Conservation (phyloP, 2,113 vertebrate genomes). For the Sinocyclocheilus anophthalmus region DNA sequence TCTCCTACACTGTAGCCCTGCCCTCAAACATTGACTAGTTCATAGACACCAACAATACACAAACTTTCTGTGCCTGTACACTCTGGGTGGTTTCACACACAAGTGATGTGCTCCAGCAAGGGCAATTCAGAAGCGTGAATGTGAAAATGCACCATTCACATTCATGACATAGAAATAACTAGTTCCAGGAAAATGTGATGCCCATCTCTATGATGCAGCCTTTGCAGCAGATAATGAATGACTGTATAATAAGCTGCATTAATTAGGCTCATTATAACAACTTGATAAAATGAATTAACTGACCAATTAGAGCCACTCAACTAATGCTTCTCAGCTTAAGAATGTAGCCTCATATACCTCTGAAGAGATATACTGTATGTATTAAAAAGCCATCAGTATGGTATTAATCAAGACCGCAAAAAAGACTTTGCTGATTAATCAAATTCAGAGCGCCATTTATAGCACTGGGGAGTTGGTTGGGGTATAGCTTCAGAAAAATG, state of each 20-base stretch:
- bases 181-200: constrained; percentile 3
- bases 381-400: background rate
- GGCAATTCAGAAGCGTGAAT: background rate
- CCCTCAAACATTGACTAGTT: constrained; percentile 54
- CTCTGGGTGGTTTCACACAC: background rate
- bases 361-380: constrained; percentile 6
- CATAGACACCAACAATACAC: background rate
- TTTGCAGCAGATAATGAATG: constrained; percentile 24
- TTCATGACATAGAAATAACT: constrained; percentile 10
- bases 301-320: constrained; percentile 26
- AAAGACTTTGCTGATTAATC: constrained; percentile 33
- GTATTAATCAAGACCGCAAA: background rate
- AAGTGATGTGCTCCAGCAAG: background rate
- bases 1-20: constrained; percentile 27
- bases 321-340: background rate
- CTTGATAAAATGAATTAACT: constrained; percentile 34
- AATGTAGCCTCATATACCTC: background rate
- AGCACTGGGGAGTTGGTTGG: background rate
- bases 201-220: background rate
- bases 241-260: constrained; percentile 27
- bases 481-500: constrained; percentile 25
- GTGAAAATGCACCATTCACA: background rate
- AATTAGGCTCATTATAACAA: constrained; percentile 27
- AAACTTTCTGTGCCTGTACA: background rate
- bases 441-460: background rate